phyloP scores from a whole-genome alignment of 2,888 invertebrate species.

The Drosophila barbarae region DNA sequence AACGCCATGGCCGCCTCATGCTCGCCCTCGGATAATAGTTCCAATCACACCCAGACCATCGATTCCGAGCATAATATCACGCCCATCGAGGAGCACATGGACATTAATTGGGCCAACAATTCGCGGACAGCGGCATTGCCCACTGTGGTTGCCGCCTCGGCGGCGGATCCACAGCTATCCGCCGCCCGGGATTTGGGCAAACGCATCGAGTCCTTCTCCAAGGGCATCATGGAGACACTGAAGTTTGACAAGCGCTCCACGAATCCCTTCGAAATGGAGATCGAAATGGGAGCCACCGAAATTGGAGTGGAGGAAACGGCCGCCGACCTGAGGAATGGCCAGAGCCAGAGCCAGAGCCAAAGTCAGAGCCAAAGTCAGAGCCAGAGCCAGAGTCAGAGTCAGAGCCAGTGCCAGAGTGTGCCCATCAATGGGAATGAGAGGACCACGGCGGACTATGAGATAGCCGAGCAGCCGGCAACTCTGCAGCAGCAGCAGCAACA shows the following conservation, averaged over 20 bases:
- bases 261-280: constrained; percentile 80
- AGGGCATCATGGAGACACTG: constrained; percentile 80
- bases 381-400: not conserved
- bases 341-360: constrained; percentile 60
- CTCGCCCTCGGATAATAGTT: constrained; percentile 82
- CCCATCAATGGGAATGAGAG: constrained; percentile 78
- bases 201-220: constrained; percentile 79
- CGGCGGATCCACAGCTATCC: constrained; percentile 75
- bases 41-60: constrained; percentile 80
- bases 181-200: constrained; percentile 79
- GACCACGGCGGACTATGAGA: constrained; percentile 60
- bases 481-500: constrained; percentile 44
- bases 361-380: not conserved
- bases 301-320: constrained; percentile 78
- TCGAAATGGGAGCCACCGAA: constrained; percentile 80
- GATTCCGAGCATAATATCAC: constrained; percentile 80
- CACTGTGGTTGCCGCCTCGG: constrained; percentile 42
- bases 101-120: constrained; percentile 80
- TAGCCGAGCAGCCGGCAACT: constrained; percentile 29
- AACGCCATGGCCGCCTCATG: constrained; percentile 83
- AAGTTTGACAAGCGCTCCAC: constrained; percentile 80
- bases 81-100: constrained; percentile 80
- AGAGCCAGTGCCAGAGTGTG: constrained; percentile 21
- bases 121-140: constrained; percentile 76
- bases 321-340: constrained; percentile 76